Conservation (phyloP, 2,113 vertebrate genomes). For the Apistogramma diplotaenia region DNA sequence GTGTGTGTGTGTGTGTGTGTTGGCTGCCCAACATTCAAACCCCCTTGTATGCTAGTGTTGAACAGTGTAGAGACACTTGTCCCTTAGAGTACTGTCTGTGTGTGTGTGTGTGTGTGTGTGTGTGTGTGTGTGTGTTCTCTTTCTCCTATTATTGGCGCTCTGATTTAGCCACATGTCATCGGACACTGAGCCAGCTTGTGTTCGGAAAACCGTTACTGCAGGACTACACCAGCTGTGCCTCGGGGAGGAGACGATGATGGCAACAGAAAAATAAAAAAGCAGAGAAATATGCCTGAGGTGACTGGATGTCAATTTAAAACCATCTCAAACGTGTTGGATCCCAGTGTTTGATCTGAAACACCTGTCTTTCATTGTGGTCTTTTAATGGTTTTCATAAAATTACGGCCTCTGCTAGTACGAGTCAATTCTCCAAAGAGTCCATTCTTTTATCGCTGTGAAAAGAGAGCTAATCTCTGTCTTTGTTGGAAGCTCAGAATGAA, state of each 20-base stretch:
- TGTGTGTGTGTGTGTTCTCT: neutral
- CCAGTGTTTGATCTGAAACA: neutral
- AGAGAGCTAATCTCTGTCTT: neutral
- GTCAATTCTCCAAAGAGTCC: neutral
- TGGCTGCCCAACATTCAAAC: slow-evolving; percentile 31
- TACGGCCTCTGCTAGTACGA: neutral
- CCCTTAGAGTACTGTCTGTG: neutral
- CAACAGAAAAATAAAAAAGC: neutral
- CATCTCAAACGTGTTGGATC: neutral
- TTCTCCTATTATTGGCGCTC: slow-evolving; percentile 27
- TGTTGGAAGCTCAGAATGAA: neutral
- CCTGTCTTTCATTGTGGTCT: neutral
- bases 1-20: neutral
- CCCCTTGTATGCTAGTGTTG: slow-evolving; percentile 20
- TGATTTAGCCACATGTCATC: slow-evolving; percentile 56
- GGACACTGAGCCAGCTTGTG: slow-evolving; percentile 53
- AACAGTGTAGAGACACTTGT: slow-evolving; percentile 40
- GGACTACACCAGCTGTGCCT: slow-evolving; percentile 60
- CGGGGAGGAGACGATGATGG: slow-evolving; percentile 18
- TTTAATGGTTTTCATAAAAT: neutral
- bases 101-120: neutral
- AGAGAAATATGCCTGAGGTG: neutral
- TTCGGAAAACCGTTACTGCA: slow-evolving; percentile 44
- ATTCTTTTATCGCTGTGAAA: neutral
- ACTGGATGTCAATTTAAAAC: neutral